phyloP scores from a whole-genome alignment of 53 echinoderm and acorn worm genomes.

The Crossaster papposus region DNA sequence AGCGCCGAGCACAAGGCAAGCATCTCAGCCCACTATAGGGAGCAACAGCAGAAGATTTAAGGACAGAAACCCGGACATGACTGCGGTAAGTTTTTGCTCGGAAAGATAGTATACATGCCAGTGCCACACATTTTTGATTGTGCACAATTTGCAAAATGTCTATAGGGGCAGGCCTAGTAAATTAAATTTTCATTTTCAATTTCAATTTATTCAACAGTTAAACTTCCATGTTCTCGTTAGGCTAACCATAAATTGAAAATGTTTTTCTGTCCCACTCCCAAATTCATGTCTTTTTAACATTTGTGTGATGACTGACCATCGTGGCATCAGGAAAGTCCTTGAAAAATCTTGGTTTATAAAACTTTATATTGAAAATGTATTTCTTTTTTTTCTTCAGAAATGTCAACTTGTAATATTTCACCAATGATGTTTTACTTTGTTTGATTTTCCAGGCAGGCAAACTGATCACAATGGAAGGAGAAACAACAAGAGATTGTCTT shows the following conservation, averaged over 20 bases:
- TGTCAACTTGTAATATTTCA: neutral
- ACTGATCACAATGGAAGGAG: conserved; percentile 88
- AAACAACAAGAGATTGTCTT: conserved; percentile 92
- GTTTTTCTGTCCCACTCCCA: neutral
- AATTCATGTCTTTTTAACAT: no score
- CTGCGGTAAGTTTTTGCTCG: conserved; percentile 75
- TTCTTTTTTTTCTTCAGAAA: neutral
- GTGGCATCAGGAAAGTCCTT: no score
- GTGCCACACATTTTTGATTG: no score
- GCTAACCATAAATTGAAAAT: neutral
- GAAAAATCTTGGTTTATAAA: no score
- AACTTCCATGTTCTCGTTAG: neutral
- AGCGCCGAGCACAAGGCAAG: conserved; percentile 13
- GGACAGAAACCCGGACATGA: conserved; percentile 96
- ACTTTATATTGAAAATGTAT: neutral
- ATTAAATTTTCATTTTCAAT: no score
- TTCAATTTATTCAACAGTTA: neutral
- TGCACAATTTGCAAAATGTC: no score
- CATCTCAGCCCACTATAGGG: conserved; percentile 69
- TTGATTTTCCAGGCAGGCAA: conserved; percentile 84
- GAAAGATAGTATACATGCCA: no score
- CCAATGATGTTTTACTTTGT: neutral
- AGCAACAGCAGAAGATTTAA: conserved; percentile 88
- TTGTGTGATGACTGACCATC: no score
- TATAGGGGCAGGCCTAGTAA: no score